Conservation (phyloP, 2,888 invertebrate genomes). For the Drosophila mimetica region DNA sequence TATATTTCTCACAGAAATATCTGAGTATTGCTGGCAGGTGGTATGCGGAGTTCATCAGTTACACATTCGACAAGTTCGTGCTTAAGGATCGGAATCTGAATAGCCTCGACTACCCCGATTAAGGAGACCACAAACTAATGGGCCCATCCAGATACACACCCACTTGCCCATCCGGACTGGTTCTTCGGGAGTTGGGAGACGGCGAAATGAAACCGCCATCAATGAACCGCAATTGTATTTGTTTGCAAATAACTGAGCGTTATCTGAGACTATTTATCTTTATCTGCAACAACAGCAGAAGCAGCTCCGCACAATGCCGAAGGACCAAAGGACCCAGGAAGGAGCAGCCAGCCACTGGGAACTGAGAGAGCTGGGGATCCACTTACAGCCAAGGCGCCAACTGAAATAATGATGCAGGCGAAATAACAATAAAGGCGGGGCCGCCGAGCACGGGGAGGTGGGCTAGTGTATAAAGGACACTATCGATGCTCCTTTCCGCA, state of each 20-base stretch:
- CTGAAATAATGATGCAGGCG: conserved; percentile 75
- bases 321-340: conserved; percentile 58
- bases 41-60: conserved; percentile 46
- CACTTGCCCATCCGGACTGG: conserved; percentile 6
- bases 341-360: conserved; percentile 18
- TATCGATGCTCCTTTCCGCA: conserved; percentile 41
- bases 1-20: conserved; percentile 25
- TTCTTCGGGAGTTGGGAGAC: conserved; percentile 1
- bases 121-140: conserved; percentile 57
- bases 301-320: conserved; percentile 57
- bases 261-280: conserved; percentile 79
- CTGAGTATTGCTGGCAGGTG: conserved; percentile 30
- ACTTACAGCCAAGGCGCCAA: conserved; percentile 66
- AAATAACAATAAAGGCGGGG: conserved; percentile 72
- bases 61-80: conserved; percentile 42
- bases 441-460: conserved; percentile 9
- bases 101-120: conserved; percentile 8
- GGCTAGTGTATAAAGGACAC: conserved; percentile 46
- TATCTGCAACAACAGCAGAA: conserved; percentile 66
- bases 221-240: conserved; percentile 80
- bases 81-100: conserved; percentile 8
- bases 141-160: conserved; percentile 15
- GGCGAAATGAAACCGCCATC: conserved; percentile 70
- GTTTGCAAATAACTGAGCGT: conserved; percentile 79
- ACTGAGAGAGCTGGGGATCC: conserved; percentile 1